Evolutionary conservation across 1,140 invertebrate species (phyloP), one percentile per base, ranked within the genome.

Genomic region (Hyphantria cunea): DNA sequence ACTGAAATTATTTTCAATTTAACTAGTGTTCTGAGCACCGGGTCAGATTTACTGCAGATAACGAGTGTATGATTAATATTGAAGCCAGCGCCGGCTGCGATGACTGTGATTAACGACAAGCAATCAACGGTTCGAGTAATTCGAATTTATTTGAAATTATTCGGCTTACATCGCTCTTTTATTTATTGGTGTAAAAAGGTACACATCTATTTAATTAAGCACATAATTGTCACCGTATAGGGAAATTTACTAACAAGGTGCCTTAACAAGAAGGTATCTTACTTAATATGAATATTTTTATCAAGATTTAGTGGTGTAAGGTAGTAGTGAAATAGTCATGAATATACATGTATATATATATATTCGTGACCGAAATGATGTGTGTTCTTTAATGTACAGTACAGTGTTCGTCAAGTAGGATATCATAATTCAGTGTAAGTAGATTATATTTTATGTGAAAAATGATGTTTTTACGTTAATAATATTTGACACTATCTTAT

Each of bases 1-100:
- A 48, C 62, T 37, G 54, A 59, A 71, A 68, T 66, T 61, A 66
- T 75, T 69, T 72, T 67, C 69, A 55, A 62, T 66, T 74, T 64
- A 68, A 70, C 68, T 62, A 66, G 68, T 61, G 64, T 53, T 63
- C 56, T 50, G 51, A 49, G 31, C 34, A 37, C 33, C 37, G 41
- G 47, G 6, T 41, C 55, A 59, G 54, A 66, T 70, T 68, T 64
- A 66, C 66, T 69, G 66, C 67, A 71, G 68, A 72, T 74, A 72
- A 70, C 69, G 66, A 69, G 69, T 68, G 68, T 70, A 77, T 74
- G 74, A 77, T 77, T 77, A 77, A 72, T 74, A 72, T 70, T 74
- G 71, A 77, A 76, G 51, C 64, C 64, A 54, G 33, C 54, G 51
- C 52, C 42, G 50, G 60, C 50, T 62, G 61, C 64, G 60, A 55